Evolutionary conservation across 2,797 vertebrate genomes (phyloP), one percentile per base, ranked within the genome.

Genomic region (Sibirionetta formosa): DNA sequence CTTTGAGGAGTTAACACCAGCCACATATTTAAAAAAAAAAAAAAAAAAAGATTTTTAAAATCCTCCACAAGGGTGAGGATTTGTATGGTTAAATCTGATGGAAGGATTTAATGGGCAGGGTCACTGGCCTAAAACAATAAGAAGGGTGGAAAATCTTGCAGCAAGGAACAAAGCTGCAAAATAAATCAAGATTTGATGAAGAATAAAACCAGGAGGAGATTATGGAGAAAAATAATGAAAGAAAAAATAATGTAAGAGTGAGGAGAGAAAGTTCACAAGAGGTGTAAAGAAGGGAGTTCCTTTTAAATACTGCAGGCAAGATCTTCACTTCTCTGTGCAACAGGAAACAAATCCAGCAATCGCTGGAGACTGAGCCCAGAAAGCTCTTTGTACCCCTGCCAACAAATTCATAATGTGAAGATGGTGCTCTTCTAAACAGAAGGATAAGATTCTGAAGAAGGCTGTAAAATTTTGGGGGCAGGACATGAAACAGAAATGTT

Each of bases 131-230:
- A 38, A 91, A 85, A 88, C 73, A 40, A 50, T 80, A 77, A 78
- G 54, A 91, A 38, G 20, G 78, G 20, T 80, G 89, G 91, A 94
- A 96, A 95, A 85, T 87, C 64, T 91, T 91, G 81, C 75, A 89
- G 42, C 0, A 0, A 61, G 68, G 48, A 94, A 22, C 11, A 86
- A 92, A 89, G 75, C 89, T 96, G 91, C 60, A 82, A 92, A 96
- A 92, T 77, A 87, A 91, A 94, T 94, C 75, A 93, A 85, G 78
- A 77, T 82, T 60, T 89, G 71, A 83, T 90, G 36, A 90, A 81
- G 82, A 94, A 56, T 75, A 93, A 94, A 95, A 73, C 56, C 82
- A 94, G 61, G 56, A 93, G 48, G 72, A 61, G 26, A 61, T 69
- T 86, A 46, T 57, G 50, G 70, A 76, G 63, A 90, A 86, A 94